phyloP scores from a whole-genome alignment of 2,113 vertebrate genomes.

The Caloenas nicobarica region DNA sequence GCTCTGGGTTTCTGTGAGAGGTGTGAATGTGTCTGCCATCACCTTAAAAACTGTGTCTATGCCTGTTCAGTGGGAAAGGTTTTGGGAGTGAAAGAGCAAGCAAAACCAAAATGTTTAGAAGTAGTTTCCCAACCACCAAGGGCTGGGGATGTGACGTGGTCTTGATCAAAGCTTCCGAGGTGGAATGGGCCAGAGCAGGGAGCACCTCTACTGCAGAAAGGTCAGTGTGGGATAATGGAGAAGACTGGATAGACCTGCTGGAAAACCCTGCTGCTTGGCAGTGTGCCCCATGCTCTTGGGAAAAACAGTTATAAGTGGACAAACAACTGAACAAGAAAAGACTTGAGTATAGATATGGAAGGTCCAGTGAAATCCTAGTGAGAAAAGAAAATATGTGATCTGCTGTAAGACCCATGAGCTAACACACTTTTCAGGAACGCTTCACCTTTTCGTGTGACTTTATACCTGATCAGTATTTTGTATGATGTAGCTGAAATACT shows the following conservation, averaged over 20 bases:
- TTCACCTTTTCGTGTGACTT: neutral
- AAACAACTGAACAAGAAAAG: neutral
- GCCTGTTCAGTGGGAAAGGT: neutral
- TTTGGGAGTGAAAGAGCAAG: neutral
- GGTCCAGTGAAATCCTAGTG: neutral
- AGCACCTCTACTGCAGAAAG: neutral
- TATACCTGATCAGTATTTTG: fast-evolving
- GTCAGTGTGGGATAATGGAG: neutral
- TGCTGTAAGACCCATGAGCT: neutral
- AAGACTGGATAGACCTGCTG: neutral
- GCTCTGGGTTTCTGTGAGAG: neutral
- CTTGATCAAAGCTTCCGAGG: neutral
- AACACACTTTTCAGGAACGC: neutral
- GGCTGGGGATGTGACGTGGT: neutral
- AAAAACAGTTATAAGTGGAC: neutral
- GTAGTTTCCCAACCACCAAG: neutral
- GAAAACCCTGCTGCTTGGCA: neutral
- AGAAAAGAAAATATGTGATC: neutral
- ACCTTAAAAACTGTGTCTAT: neutral
- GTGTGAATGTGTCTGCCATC: neutral
- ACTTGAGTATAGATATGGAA: neutral
- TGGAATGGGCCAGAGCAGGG: neutral
- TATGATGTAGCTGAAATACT: neutral
- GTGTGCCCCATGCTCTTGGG: neutral
- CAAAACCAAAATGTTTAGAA: neutral